phyloP scores from a whole-genome alignment of 1,140 invertebrate genomes.

The Trichoplusia ni region DNA sequence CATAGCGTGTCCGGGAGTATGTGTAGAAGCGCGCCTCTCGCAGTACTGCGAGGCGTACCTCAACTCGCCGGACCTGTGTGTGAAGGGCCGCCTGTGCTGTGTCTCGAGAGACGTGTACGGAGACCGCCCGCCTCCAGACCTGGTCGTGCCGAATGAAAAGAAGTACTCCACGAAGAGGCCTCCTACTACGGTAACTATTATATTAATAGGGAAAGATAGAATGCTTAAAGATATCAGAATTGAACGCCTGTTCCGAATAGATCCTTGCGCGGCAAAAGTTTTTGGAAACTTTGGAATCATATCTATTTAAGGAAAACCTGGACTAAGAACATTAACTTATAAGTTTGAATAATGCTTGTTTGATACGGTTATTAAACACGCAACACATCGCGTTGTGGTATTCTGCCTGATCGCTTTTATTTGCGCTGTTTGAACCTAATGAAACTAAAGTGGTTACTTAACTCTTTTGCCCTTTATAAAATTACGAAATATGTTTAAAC shows the following conservation, averaged over 20 bases:
- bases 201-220: not conserved
- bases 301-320: too few species aligned
- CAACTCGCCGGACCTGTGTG: conserved; percentile 86
- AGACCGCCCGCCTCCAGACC: conserved; percentile 86
- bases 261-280: too few species aligned
- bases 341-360: not conserved
- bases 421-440: too few species aligned
- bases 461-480: too few species aligned
- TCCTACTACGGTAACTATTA: conserved; percentile 53
- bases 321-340: too few species aligned
- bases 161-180: conserved; percentile 68
- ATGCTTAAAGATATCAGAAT: not conserved
- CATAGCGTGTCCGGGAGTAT: conserved; percentile 88
- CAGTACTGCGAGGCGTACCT: conserved; percentile 93
- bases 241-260: not conserved
- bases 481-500: too few species aligned
- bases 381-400: too few species aligned
- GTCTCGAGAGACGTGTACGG: conserved; percentile 88
- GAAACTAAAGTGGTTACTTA: too few species aligned
- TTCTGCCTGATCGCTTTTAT: too few species aligned
- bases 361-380: too few species aligned
- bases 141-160: conserved; percentile 84
- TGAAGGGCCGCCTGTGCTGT: conserved; percentile 87
- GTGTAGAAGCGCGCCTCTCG: conserved; percentile 89
- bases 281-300: too few species aligned